phyloP scores from a whole-genome alignment of 2,888 invertebrate species.

The Andrena trimmerana region DNA sequence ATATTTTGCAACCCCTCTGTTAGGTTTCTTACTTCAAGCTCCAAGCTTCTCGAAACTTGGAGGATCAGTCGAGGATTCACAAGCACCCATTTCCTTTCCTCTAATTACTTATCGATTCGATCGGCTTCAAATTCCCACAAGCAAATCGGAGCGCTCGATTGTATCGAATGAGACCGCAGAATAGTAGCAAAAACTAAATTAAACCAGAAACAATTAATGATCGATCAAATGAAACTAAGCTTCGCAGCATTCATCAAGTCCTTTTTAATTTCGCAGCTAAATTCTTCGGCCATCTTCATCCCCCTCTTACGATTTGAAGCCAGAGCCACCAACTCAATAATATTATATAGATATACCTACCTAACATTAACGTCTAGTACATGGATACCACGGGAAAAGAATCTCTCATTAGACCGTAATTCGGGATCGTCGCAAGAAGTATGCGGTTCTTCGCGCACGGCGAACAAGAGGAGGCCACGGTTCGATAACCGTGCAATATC shows the following conservation, averaged over 20 bases:
- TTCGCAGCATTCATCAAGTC: no score
- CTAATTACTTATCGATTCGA: neutral
- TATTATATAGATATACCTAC: neutral
- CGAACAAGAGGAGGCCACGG: constrained; percentile 3
- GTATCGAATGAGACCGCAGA: no score
- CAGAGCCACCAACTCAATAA: neutral
- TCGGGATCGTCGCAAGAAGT: constrained; percentile 6
- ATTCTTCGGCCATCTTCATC: no score
- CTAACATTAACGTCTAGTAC: neutral
- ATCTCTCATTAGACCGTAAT: neutral
- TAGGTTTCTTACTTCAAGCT: neutral
- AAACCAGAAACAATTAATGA: no score
- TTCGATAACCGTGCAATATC: constrained; percentile 44
- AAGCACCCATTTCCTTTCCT: neutral
- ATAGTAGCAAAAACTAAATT: no score
- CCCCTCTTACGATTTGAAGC: neutral
- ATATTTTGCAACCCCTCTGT: constrained; percentile 3
- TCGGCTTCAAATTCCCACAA: neutral
- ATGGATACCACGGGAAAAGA: neutral
- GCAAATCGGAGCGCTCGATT: neutral
- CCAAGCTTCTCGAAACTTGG: neutral
- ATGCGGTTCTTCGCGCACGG: neutral
- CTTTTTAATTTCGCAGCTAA: no score
- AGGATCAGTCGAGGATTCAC: neutral
- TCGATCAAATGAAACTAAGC: no score